Evolutionary conservation across 2,797 vertebrate species (phyloP).

Genomic region (Pseudotriccus pelzelni): DNA sequence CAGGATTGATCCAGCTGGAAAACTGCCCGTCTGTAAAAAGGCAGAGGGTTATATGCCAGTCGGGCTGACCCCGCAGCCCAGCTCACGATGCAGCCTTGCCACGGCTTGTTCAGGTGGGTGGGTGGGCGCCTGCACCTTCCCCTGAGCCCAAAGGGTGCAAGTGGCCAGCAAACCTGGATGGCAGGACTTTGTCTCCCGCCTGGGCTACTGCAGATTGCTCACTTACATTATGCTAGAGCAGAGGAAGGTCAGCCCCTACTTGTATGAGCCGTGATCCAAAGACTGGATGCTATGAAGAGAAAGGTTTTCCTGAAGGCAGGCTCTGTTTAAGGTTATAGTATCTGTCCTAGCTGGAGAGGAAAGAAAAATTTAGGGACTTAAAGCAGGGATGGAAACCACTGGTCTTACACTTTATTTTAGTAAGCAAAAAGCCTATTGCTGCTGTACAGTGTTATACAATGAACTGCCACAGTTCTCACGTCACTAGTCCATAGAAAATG

Average conservation of each 20-base stretch:
- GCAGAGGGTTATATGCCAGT: background rate
- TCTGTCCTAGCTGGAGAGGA: constrained; percentile 2
- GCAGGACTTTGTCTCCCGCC: background rate
- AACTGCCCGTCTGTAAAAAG: background rate
- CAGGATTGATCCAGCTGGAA: background rate
- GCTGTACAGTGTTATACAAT: constrained; percentile 31
- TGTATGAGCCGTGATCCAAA: background rate
- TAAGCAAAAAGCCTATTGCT: constrained; percentile 60
- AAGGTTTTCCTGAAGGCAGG: background rate
- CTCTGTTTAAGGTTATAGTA: background rate
- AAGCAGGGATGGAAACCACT: constrained; percentile 50
- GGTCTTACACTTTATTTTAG: constrained; percentile 45
- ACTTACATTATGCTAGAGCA: background rate
- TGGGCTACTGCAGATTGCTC: background rate
- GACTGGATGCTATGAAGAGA: background rate
- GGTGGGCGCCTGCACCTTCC: background rate
- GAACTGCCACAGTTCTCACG: constrained; percentile 11
- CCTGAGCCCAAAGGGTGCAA: background rate
- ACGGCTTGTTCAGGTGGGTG: rapidly evolving
- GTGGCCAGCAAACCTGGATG: background rate
- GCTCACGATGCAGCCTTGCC: rapidly evolving
- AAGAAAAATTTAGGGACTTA: constrained; percentile 16
- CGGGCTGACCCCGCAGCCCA: rapidly evolving
- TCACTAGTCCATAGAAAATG: constrained; percentile 48
- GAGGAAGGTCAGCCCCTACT: background rate